Base-by-base conservation (phyloP, 2,113 vertebrate genomes). In the Hymenochirus boettgeri region DNA sequence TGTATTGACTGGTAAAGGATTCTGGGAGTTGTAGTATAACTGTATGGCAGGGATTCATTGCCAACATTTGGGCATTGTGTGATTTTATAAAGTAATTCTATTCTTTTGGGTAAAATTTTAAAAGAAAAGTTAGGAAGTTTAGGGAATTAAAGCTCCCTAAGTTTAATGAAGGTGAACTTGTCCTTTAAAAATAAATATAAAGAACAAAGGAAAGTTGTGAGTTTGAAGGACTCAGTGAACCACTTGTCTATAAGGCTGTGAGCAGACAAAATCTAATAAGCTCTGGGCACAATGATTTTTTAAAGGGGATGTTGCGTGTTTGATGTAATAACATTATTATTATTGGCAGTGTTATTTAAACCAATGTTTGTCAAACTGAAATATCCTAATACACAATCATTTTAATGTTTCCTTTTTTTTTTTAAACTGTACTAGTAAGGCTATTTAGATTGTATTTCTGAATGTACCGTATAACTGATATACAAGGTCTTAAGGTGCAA, bases 361-460 rank as follows among this genome's bases (percentile, higher is more conserved):
- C 45, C 42, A 39, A 66, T 21, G 18, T 51, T 59, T 59, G 17
- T 26, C 18, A 48, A 42, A 25, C 29, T 15, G 6, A 55, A 31
- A 50, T 25, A 33, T 27, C 21, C 29, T 35, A n/a, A 7, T 18
- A 21, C 42, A 42, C 26, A 31, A 57, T 56, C 47, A 42, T n/a
- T 11, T 8, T 11, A 15, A 7, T n/a, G 39, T 5, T 66, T 66
- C 71, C n/a, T n/a, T n/a, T n/a, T n/a, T n/a, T 9, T 71, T 72
- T 74, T 72, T 77, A 70, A 78, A 79, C 83, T 85, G 84, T 80
- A 75, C 82, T 82, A 73, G 69, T 80, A 80, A 67, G 77, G 76
- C 74, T 55, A 73, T 83, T 78, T 73, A 56, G 75, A 70, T 77
- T 72, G 39, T 71, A 65, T 82, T 77, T 76, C 71, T 77, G 66